Base-by-base conservation (phyloP, 2,888 invertebrate genomes). In the Pyrgus malvae region DNA sequence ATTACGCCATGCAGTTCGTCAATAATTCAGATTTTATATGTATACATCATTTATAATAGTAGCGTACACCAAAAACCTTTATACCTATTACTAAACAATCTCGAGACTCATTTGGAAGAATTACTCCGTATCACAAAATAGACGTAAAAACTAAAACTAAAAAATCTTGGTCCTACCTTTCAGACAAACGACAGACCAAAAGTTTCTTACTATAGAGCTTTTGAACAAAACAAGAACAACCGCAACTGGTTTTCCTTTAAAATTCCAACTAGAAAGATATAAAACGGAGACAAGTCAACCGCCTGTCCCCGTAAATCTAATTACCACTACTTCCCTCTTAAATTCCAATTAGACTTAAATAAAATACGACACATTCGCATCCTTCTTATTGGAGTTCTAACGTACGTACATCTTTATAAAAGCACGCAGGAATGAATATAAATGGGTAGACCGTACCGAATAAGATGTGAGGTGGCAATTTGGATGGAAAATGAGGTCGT, bases 391-490 rank as follows among this genome's bases (percentile, higher is more conserved):
- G 66, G 78, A 72, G 62, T 67, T 17, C 9, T 54, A 72, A 31
- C 48, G 19, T 31, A 42, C 42, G 37, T 53, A 77, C 66, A 77
- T 84, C 80, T 83, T 80, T 76, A 80, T 83, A 76, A 80, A 80
- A 69, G 65, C 68, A 60, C 63, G 64, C 50, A 76, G 73, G 80
- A 84, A 86, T 80, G 82, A 85, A 82, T 85, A 83, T 80, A 82
- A 86, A 88, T 82, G 84, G 68, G 73, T n/a, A n/a, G 71, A 74
- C 69, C 71, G 70, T 69, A 69, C 69, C 63, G 74, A 85, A 78
- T 83, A 80, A 87, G 85, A 84, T 80, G 84, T 80, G 77, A 83
- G 76, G 71, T 73, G 69, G 81, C 78, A 85, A 85, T 85, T 86
- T 82, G 67, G 70, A 72, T 67, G 69, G 77, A 81, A 83, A 89